Conservation (phyloP, 2,113 vertebrate genomes). For the Gadus chalcogrammus region DNA sequence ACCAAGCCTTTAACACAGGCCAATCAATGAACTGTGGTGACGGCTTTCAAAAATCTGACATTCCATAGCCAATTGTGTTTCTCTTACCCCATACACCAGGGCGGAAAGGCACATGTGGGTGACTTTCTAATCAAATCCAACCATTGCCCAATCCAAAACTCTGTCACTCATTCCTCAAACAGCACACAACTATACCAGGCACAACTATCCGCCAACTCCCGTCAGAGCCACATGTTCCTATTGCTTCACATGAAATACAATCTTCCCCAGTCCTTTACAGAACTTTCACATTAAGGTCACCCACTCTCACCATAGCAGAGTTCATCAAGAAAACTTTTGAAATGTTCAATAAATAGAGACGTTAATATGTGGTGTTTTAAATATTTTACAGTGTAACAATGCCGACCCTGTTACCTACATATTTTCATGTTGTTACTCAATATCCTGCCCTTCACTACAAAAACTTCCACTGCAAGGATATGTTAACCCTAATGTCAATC, state of each 20-base stretch:
- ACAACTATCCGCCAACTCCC: background rate
- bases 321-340: conserved; percentile 17
- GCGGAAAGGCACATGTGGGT: conserved; percentile 69
- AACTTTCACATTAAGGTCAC: conserved; percentile 26
- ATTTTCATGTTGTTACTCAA: background rate
- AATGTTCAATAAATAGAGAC: conserved; percentile 1
- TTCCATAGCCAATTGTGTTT: background rate
- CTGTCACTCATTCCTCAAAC: conserved; percentile 10
- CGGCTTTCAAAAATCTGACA: background rate
- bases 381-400: conserved; percentile 10
- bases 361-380: conserved; percentile 15
- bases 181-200: conserved; percentile 16
- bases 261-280: conserved; percentile 21
- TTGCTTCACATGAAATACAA: conserved; percentile 36
- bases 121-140: conserved; percentile 32
- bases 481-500: conserved; percentile 32
- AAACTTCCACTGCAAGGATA: conserved; percentile 25
- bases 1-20: no score
- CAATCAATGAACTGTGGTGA: no score
- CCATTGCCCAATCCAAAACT: conserved; percentile 20
- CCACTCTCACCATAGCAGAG: conserved; percentile 10
- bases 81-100: conserved; percentile 36
- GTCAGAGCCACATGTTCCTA: conserved; percentile 41
- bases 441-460: background rate
- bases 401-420: background rate